Conservation (phyloP, 2,888 invertebrate genomes). For the Hyalella azteca region DNA sequence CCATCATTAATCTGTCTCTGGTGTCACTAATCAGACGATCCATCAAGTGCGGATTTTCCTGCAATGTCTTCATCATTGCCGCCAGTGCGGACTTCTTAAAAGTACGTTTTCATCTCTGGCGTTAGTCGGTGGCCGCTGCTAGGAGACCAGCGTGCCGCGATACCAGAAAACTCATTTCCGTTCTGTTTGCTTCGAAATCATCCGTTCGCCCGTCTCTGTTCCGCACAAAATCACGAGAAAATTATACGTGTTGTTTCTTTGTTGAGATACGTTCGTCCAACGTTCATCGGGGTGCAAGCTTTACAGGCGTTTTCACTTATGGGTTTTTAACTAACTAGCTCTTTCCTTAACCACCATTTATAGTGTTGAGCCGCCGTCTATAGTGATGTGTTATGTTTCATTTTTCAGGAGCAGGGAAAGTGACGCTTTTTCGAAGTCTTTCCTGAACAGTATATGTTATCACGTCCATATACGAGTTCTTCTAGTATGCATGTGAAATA, state of each 20-base stretch:
- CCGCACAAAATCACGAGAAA: background rate
- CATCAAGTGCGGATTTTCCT: background rate
- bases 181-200: slow-evolving; percentile 35
- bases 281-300: background rate
- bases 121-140: slow-evolving; percentile 11
- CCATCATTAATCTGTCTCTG: slow-evolving; percentile 2
- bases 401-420: no score
- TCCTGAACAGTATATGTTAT: no score
- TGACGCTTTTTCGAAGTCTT: no score
- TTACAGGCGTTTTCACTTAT: background rate
- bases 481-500: no score
- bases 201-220: slow-evolving; percentile 21
- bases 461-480: no score
- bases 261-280: no score
- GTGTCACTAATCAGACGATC: slow-evolving; percentile 19
- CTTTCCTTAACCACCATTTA: no score
- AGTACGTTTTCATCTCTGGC: background rate
- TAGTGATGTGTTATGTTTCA: no score
- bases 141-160: background rate
- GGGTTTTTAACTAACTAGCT: no score
- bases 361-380: no score
- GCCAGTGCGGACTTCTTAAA: slow-evolving; percentile 7
- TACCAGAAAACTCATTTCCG: slow-evolving; percentile 33
- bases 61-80: slow-evolving; percentile 21
- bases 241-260: no score